Evolutionary conservation across 2,888 invertebrate species (phyloP).

Genomic region (Drosophila suboccidentalis): DNA sequence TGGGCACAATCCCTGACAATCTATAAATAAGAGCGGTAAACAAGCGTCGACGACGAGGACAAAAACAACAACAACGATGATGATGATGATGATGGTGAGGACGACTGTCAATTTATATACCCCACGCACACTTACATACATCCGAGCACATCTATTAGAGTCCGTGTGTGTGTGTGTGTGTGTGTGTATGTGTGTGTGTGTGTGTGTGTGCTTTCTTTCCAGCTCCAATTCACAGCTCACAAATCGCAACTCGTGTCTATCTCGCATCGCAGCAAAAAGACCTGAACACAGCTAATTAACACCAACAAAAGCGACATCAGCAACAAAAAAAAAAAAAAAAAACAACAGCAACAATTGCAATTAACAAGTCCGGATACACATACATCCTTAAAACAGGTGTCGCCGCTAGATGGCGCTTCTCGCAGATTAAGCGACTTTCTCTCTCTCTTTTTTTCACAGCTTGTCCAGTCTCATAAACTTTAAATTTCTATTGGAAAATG

Average conservation of each 20-base stretch:
- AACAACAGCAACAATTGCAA: conserved; percentile 22
- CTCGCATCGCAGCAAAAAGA: conserved; percentile 15
- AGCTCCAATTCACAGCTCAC: conserved; percentile 36
- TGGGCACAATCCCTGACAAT: conserved; percentile 57
- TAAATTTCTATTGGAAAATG: not conserved
- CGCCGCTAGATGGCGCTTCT: conserved; percentile 35
- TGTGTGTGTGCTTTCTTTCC: not conserved
- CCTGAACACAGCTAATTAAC: conserved; percentile 51
- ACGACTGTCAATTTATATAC: conserved; percentile 31
- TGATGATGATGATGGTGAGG: conserved; percentile 7
- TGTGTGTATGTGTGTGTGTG: not conserved
- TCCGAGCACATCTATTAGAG: not conserved
- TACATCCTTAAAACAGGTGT: conserved; percentile 1
- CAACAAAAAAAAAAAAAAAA: no score
- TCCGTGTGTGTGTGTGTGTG: not conserved
- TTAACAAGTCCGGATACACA: conserved; percentile 17
- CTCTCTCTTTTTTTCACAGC: not conserved
- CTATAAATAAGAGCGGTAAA: conserved; percentile 72
- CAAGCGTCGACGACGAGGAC: conserved; percentile 32
- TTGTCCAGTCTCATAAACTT: not conserved
- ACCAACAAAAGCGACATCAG: conserved; percentile 17
- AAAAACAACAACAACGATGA: not conserved
- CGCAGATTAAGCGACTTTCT: not conserved
- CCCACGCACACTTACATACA: conserved; percentile 2
- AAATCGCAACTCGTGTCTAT: conserved; percentile 21